phyloP scores from a whole-genome alignment of 2,888 invertebrate species.

The Dasysyrphus albostriatus region DNA sequence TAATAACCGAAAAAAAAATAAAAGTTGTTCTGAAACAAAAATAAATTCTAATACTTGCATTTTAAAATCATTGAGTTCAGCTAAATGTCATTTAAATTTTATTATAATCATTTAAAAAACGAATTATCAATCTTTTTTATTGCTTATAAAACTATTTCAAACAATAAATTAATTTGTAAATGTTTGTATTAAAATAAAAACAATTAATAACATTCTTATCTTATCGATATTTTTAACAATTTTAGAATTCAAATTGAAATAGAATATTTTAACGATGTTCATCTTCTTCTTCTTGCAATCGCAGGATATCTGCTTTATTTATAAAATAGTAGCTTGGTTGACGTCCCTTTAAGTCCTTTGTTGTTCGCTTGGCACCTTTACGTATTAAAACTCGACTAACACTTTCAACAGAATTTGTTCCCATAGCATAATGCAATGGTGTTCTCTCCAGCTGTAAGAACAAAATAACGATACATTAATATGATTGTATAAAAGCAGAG shows the following conservation, averaged over 20 bases:
- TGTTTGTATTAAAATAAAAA: neutral
- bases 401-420: conserved; percentile 92
- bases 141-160: conserved; percentile 1
- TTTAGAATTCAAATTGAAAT: neutral
- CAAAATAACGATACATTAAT: neutral
- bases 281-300: conserved; percentile 93
- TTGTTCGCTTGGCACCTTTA: conserved; percentile 92
- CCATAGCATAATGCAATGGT: conserved; percentile 96
- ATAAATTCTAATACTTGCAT: too few relatives aligned
- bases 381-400: conserved; percentile 92
- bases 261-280: conserved; percentile 80
- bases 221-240: conserved; percentile 44
- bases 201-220: conserved; percentile 28
- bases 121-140: neutral
- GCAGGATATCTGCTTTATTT: conserved; percentile 94
- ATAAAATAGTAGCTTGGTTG: conserved; percentile 96
- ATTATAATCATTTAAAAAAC: neutral
- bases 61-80: too few relatives aligned
- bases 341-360: conserved; percentile 94
- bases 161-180: conserved; percentile 8
- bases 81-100: neutral
- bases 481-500: too few relatives aligned
- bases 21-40: too few relatives aligned
- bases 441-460: conserved; percentile 91
- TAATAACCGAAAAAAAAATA: too few relatives aligned